These are phyloP conservation scores for Panulirus ornatus DNA, from an alignment of 1,140 invertebrate genomes.

Conservation along the genomic window DNA sequence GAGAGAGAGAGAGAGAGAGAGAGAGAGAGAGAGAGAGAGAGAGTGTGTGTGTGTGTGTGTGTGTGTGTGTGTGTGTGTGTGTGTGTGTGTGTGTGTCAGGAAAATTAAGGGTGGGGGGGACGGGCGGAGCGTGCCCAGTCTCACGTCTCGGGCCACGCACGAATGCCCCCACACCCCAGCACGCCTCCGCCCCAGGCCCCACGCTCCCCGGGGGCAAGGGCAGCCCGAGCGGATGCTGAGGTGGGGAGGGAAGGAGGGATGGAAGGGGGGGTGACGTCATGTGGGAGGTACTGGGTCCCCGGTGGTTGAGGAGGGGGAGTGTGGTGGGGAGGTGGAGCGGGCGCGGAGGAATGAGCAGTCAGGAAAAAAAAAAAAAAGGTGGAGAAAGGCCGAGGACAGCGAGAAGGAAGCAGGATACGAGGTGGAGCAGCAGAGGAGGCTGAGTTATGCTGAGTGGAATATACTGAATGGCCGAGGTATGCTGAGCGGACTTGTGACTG, in stretches of 20 bases:
- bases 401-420: neutral
- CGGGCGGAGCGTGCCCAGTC: no score
- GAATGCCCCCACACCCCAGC: no score
- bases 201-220: no score
- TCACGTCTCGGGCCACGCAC: no score
- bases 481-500: no score
- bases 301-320: neutral
- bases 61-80: neutral
- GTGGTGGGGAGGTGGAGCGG: neutral
- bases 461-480: no score
- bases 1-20: neutral
- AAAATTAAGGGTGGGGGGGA: neutral
- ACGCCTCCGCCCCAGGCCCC: no score
- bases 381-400: neutral
- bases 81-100: neutral
- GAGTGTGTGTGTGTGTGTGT: neutral
- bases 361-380: constrained; percentile 12
- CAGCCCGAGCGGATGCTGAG: no score
- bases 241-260: neutral
- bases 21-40: neutral
- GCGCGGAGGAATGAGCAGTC: neutral
- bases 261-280: neutral
- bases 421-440: neutral
- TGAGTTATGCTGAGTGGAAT: no score
- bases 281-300: neutral